Conservation (phyloP, 2,888 invertebrate species). For the Epicampocera succincta region DNA sequence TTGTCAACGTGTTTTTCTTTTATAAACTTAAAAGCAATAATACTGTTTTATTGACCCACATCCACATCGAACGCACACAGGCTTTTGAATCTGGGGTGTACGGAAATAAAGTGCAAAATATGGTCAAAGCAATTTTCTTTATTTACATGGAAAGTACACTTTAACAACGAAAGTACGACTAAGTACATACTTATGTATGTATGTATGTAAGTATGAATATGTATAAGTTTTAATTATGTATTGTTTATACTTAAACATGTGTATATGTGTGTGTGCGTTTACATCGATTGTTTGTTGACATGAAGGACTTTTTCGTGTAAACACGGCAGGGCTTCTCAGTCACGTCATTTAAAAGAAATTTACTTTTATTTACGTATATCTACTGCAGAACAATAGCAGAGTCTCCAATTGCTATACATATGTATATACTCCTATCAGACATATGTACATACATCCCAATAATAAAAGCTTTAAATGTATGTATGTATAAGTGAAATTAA, state of each 20-base stretch:
- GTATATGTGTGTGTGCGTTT: slow-evolving; percentile 4
- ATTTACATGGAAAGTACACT: slow-evolving; percentile 1
- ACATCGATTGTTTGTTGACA: slow-evolving; percentile 15
- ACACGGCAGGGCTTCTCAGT: slow-evolving; percentile 4
- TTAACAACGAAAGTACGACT: background rate
- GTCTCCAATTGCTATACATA: too few species aligned
- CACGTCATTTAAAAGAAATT: slow-evolving; percentile 47
- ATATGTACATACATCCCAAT: too few species aligned
- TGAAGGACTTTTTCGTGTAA: slow-evolving; percentile 22
- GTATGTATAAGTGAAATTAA: too few species aligned
- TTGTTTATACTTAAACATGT: background rate
- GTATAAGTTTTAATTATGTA: too few species aligned
- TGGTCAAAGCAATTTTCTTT: slow-evolving; percentile 34
- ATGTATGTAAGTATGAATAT: background rate
- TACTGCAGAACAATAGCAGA: background rate
- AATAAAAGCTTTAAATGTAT: too few species aligned
- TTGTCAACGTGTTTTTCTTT: background rate
- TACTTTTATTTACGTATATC: slow-evolving; percentile 17
- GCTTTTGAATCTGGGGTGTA: background rate
- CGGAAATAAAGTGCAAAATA: slow-evolving; percentile 26
- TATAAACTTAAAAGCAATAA: slow-evolving; percentile 37
- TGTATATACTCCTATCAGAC: too few species aligned
- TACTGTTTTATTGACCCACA: slow-evolving; percentile 46
- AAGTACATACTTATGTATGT: background rate
- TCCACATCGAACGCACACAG: slow-evolving; percentile 40